These are phyloP conservation scores for Elephantulus edwardii DNA, from an alignment of 2,113 vertebrate genomes.

Conservation along the genomic window DNA sequence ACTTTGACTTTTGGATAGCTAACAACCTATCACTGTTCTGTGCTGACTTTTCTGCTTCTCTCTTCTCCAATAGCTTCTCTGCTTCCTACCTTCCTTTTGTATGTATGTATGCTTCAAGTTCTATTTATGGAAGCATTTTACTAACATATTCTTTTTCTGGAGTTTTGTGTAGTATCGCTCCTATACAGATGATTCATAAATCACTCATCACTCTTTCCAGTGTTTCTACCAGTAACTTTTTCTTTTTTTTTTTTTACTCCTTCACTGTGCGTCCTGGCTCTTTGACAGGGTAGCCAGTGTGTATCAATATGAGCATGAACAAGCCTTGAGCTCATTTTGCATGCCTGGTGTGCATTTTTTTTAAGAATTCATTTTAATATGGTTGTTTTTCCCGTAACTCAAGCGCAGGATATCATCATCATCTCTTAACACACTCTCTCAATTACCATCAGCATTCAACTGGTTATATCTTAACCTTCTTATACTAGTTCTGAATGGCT, in stretches of 20 bases:
- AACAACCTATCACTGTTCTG: not conserved
- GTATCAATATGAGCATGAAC: not conserved
- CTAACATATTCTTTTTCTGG: not conserved
- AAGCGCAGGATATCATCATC: not conserved
- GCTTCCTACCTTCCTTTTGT: not conserved
- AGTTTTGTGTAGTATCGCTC: not conserved
- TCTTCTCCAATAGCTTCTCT: not conserved
- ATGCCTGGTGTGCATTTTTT: not conserved
- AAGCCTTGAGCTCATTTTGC: not conserved
- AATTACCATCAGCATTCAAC: not conserved
- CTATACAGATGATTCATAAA: not conserved
- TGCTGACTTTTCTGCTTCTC: not conserved
- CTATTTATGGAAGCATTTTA: not conserved
- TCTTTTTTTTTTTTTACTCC: not conserved
- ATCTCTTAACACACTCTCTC: not conserved
- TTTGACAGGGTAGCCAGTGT: not conserved
- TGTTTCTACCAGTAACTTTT: not conserved
- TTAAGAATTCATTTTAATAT: not conserved
- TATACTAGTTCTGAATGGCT: not conserved
- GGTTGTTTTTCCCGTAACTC: not conserved
- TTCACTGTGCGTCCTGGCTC: not conserved
- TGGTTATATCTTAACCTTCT: not conserved
- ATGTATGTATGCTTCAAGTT: not conserved
- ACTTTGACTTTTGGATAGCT: too few species aligned
- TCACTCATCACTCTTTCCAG: slow-evolving; percentile 9